A percentile compares a stretch with the other conserved stretches of the same genome.
Conservation (phyloP, 1,140 invertebrate genomes). For the Semibalanus balanoides region DNA sequence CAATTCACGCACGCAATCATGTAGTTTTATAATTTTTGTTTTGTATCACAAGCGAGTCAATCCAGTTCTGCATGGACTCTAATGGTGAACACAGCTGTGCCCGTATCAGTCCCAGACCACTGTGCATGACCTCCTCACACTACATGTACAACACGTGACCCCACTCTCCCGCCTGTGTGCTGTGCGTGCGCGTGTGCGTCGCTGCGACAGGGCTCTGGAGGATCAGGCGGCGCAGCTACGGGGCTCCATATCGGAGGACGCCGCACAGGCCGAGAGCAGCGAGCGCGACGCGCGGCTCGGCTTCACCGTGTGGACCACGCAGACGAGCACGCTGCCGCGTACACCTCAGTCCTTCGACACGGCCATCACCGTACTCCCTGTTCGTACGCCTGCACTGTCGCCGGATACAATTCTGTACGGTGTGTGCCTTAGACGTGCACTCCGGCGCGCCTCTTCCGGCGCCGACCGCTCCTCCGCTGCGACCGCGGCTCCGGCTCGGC, state of each 20-base stretch:
- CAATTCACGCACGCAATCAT: no score
- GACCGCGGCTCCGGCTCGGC: not conserved
- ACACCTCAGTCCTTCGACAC: slow-evolving; percentile 12
- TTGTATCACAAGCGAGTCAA: not conserved
- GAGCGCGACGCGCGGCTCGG: not conserved
- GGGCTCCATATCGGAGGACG: not conserved
- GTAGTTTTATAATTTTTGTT: no score
- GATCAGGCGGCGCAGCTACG: not conserved
- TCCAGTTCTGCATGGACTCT: not conserved
- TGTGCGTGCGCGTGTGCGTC: no score
- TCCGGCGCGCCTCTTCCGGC: not conserved
- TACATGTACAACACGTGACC: not conserved
- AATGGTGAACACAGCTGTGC: not conserved
- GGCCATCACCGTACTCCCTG: slow-evolving; percentile 12
- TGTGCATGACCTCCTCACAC: not conserved
- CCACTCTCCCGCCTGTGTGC: not conserved
- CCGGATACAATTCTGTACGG: not conserved
- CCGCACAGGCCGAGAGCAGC: not conserved
- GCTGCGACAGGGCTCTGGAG: not conserved
- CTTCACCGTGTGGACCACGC: slow-evolving; percentile 10
- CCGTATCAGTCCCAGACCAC: no score
- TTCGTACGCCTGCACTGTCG: slow-evolving; percentile 10
- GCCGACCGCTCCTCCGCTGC: not conserved
- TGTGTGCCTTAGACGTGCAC: no score
- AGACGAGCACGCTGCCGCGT: slow-evolving; percentile 10